Base-by-base conservation (phyloP, 2,797 vertebrate genomes). In the Alca torda region DNA sequence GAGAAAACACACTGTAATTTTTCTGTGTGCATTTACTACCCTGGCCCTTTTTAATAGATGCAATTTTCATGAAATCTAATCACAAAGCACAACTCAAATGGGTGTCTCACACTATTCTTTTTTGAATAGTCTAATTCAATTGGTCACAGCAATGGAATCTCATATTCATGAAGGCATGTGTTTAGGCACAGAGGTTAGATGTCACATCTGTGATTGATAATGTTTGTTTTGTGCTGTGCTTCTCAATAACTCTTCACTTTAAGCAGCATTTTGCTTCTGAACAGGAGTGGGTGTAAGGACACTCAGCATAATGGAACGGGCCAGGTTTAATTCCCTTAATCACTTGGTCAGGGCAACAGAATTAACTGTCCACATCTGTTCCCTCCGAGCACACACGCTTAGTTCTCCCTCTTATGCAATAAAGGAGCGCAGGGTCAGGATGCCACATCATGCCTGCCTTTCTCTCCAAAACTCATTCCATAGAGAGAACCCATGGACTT, bases 281-380 rank as follows among this genome's bases (percentile, higher is more conserved):
- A 97, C 94, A 97, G 84, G 97, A 98, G 97, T 94, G 97, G 95
- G 96, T 96, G 87, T 97, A 96, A 98, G 97, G 97, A 97, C 97
- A 96, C 97, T 98, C 97, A 97, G 87, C 37, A 59, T 98, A 98
- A 98, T 98, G 97, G 97, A 98, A 98, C 51, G 89, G 97, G 95
- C 98, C 96, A 97, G 95, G 97, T 98, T 98, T 98, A 98, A 98
- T 98, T 98, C 98, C 97, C 96, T 97, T 98, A 98, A 98, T 98
- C 96, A 85, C 96, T 97, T 95, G 96, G 98, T 97, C 97, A 97
- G 97, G 96, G 97, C 97, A 97, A 95, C 95, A 96, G 97, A 98
- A 98, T 98, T 98, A 98, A 98, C 97, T 93, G 97, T 94, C 90
- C 97, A 93, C 98, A 98, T 98, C 98, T 98, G 98, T 97, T 98